Evolutionary conservation across 2,888 invertebrate genomes (phyloP).

Genomic region (Tanytarsus gracilentus): DNA sequence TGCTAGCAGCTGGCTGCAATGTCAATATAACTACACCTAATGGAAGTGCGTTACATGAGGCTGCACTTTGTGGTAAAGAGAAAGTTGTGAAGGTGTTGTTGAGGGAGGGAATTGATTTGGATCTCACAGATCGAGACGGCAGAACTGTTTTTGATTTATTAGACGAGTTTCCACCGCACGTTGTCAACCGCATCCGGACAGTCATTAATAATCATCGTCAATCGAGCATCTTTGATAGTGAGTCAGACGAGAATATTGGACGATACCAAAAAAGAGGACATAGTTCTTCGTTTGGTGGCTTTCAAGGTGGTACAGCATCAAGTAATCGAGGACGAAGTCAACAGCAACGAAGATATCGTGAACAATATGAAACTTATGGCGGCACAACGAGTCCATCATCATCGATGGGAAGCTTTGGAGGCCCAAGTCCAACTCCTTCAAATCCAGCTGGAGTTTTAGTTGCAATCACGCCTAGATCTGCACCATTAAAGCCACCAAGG

Average conservation of each 20-base stretch:
- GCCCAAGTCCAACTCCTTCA: slow-evolving; percentile 39
- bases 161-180: slow-evolving; percentile 79
- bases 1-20: slow-evolving; percentile 76
- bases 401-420: slow-evolving; percentile 41
- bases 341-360: slow-evolving; percentile 30
- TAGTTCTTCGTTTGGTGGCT: slow-evolving; percentile 1
- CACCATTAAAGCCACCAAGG: slow-evolving; percentile 33
- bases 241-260: slow-evolving; percentile 43
- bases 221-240: slow-evolving; percentile 47
- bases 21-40: slow-evolving; percentile 77
- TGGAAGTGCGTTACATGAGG: slow-evolving; percentile 89
- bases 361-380: slow-evolving; percentile 23
- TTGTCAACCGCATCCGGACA: slow-evolving; percentile 75
- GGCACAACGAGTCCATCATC: slow-evolving; percentile 39
- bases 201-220: slow-evolving; percentile 56
- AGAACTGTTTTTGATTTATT: slow-evolving; percentile 81
- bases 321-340: not conserved
- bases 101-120: slow-evolving; percentile 71
- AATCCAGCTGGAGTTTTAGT: slow-evolving; percentile 30
- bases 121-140: slow-evolving; percentile 66
- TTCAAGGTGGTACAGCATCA: slow-evolving; percentile 17
- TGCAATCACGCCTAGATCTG: slow-evolving; percentile 12
- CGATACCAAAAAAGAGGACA: slow-evolving; percentile 30
- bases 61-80: slow-evolving; percentile 83
- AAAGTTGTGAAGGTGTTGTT: slow-evolving; percentile 76